phyloP scores from a whole-genome alignment of 2,888 invertebrate species.

The Mimumesa dahlbomi region DNA sequence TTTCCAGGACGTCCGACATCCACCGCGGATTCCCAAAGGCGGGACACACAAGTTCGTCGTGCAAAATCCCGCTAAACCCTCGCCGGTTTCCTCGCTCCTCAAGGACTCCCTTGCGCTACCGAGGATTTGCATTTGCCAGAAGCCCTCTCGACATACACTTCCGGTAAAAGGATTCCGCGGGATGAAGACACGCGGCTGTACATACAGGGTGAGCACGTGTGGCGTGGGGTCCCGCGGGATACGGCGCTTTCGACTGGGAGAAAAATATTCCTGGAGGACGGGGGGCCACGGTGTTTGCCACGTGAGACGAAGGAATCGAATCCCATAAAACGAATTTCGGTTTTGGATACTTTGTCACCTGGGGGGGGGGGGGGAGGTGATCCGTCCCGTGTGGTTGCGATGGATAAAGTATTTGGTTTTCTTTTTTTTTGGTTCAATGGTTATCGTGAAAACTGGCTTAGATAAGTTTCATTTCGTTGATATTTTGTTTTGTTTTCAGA shows the following conservation, averaged over 20 bases:
- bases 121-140: conserved; percentile 13
- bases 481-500: too few species aligned
- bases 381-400: too few species aligned
- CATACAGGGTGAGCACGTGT: not conserved
- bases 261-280: too few species aligned
- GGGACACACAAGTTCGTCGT: not conserved
- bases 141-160: not conserved
- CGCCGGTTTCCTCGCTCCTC: not conserved
- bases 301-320: too few species aligned
- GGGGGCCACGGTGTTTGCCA: too few species aligned
- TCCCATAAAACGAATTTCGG: too few species aligned
- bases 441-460: too few species aligned
- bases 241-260: too few species aligned
- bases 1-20: not conserved
- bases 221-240: conserved; percentile 4
- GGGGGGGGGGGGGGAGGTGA: too few species aligned
- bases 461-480: too few species aligned
- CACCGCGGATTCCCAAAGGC: not conserved
- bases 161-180: conserved; percentile 10
- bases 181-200: not conserved
- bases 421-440: too few species aligned
- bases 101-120: not conserved
- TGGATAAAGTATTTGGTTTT: not conserved
- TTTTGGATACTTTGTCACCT: too few species aligned
- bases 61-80: not conserved